Conservation (phyloP, 2,888 invertebrate genomes). For the Galerucella pusilla region DNA sequence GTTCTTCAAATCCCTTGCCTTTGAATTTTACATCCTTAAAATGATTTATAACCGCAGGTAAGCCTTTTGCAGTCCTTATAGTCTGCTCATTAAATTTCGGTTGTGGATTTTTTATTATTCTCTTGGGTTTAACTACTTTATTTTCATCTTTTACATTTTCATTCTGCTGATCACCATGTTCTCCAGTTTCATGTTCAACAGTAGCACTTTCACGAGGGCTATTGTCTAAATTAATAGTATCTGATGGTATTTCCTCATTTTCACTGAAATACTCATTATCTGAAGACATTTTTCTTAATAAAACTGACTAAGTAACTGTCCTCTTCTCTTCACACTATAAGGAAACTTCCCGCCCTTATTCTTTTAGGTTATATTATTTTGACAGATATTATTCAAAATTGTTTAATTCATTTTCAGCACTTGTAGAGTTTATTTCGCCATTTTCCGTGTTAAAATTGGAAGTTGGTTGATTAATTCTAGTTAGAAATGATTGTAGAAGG, state of each 20-base stretch:
- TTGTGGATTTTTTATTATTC: slow-evolving; percentile 73
- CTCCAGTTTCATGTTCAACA: slow-evolving; percentile 44
- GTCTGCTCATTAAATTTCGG: slow-evolving; percentile 76
- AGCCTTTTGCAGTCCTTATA: slow-evolving; percentile 82
- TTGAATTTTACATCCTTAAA: slow-evolving; percentile 85
- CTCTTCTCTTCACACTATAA: background rate
- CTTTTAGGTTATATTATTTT: slow-evolving; percentile 37
- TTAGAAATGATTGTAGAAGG: slow-evolving; percentile 72
- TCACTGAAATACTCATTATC: slow-evolving; percentile 44
- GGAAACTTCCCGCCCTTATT: slow-evolving; percentile 42
- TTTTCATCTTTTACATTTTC: slow-evolving; percentile 59
- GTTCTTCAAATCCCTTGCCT: slow-evolving; percentile 85
- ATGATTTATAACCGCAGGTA: slow-evolving; percentile 81
- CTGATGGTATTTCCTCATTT: slow-evolving; percentile 29
- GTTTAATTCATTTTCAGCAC: slow-evolving; percentile 4
- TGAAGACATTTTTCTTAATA: slow-evolving; percentile 47
- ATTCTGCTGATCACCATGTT: slow-evolving; percentile 39
- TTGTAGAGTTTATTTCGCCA: slow-evolving; percentile 8
- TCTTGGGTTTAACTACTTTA: slow-evolving; percentile 66
- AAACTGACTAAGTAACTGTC: background rate
- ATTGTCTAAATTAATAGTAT: slow-evolving; percentile 37
- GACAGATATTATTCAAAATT: slow-evolving; percentile 22
- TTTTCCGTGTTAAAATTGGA: slow-evolving; percentile 35
- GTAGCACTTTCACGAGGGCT: slow-evolving; percentile 46
- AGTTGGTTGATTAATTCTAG: slow-evolving; percentile 67